phyloP scores from a whole-genome alignment of 1,140 invertebrate species.

The Apis dorsata region DNA sequence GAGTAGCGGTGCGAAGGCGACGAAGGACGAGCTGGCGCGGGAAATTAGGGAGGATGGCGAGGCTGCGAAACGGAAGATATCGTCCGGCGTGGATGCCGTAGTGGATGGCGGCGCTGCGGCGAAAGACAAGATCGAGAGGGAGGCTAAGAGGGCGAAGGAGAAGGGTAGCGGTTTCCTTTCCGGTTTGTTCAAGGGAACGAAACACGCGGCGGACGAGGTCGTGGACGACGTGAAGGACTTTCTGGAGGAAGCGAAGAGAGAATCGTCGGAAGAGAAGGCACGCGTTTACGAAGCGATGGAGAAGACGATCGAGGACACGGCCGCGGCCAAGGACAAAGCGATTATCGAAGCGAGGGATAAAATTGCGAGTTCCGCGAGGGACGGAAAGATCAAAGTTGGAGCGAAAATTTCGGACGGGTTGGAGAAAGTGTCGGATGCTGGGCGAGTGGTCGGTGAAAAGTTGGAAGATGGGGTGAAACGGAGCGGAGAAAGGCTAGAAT shows the following conservation, averaged over 20 bases:
- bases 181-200: slow-evolving; percentile 63
- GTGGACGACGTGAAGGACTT: slow-evolving; percentile 72
- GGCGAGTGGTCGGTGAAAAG: neutral
- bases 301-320: neutral
- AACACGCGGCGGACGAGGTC: slow-evolving; percentile 70
- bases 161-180: slow-evolving; percentile 60
- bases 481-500: slow-evolving; percentile 33
- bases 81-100: neutral
- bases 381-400: slow-evolving; percentile 6
- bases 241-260: slow-evolving; percentile 66
- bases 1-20: slow-evolving; percentile 26
- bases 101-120: slow-evolving; percentile 8
- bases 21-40: slow-evolving; percentile 21
- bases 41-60: slow-evolving; percentile 49
- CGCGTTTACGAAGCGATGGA: neutral
- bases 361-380: neutral
- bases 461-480: slow-evolving; percentile 25
- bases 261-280: slow-evolving; percentile 60
- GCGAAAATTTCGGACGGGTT: slow-evolving; percentile 12
- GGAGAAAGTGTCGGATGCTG: slow-evolving; percentile 10
- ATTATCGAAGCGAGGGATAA: neutral
- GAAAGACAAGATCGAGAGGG: slow-evolving; percentile 49
- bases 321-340: neutral
- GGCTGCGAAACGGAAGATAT: slow-evolving; percentile 30
- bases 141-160: slow-evolving; percentile 59